Conservation (phyloP, 2,888 invertebrate species). For the Julus scandinavius region DNA sequence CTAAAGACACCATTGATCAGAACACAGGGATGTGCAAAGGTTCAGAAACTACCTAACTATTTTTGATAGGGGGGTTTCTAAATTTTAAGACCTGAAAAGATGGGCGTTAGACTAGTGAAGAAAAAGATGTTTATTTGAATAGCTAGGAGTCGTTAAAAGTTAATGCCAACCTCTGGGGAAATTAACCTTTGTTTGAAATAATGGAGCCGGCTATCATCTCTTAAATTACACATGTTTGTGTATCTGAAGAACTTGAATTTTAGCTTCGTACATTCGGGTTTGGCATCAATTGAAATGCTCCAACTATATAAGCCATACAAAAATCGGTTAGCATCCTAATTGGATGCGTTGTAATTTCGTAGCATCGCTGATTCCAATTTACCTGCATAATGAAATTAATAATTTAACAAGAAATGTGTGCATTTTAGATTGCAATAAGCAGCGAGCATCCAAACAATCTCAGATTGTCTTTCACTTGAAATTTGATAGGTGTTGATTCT, state of each 20-base stretch:
- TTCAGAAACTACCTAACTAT: not conserved
- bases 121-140: conserved; percentile 21
- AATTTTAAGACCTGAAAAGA: not conserved
- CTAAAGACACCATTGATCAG: not conserved
- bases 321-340: not conserved
- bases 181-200: conserved; percentile 25
- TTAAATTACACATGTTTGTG: not conserved
- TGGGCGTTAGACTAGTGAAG: not conserved
- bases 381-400: not conserved
- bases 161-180: conserved; percentile 10
- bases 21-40: not conserved
- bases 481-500: not conserved
- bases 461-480: not conserved
- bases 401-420: not conserved
- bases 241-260: not conserved
- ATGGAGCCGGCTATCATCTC: not conserved
- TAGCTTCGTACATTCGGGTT: not conserved
- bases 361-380: not conserved
- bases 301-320: not conserved
- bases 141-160: not conserved
- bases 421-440: not conserved
- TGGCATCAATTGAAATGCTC: not conserved
- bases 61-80: not conserved
- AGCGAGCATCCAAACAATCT: not conserved
- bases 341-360: not conserved